Evolutionary conservation across 2,797 vertebrate genomes (phyloP), one percentile per base, ranked within the genome.

Genomic region (Salarias fasciatus): DNA sequence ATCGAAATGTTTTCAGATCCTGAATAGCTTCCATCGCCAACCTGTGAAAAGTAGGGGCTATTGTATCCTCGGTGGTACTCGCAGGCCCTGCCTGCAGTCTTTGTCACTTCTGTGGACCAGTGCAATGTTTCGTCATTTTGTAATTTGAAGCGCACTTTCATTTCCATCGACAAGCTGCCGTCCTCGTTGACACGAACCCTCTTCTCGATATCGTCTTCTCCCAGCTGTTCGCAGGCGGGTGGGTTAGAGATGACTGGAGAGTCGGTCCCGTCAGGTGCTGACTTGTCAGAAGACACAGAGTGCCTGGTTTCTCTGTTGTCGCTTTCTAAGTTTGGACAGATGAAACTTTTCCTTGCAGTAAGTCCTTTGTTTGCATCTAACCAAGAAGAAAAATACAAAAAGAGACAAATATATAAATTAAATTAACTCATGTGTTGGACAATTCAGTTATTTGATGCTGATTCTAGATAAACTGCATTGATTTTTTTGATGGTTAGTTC

Each of bases 131-230:
- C 93, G 0, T 95, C 90, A 1, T 96, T 94, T 13, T 93, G 82
- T 10, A 99, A 85, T 35, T 92, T 93, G 83, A 99, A 95, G 31
- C 95, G 94, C 7, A 98, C 95, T 80, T 95, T 99, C 97, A 99
- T 98, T 88, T 98, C 95, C 75, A 99, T 94, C 0, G 97, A 96
- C 63, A 98, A 80, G 77, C 96, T 98, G 47, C 97, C 97, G 0
- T 98, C 97, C 79, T 97, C 92, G 50, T 98, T 96, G 52, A 97
- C 63, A 0, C 82, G 86, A 2, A 98, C 94, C 0, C 86, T 69
- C 80, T 98, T 99, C 83, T 98, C 94, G 2, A 98, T 91, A 57
- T 96, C 94, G 0, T 98, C 95, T 0, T 93, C 90, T 29, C 86
- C 78, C 1, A 86, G 63, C 1, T 64, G 78, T 1, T 89, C 79